Percentiles rank a stretch among this genome's conserved stretches.
Conservation (phyloP, 1,140 invertebrate genomes). For the Onthophagus taurus region DNA sequence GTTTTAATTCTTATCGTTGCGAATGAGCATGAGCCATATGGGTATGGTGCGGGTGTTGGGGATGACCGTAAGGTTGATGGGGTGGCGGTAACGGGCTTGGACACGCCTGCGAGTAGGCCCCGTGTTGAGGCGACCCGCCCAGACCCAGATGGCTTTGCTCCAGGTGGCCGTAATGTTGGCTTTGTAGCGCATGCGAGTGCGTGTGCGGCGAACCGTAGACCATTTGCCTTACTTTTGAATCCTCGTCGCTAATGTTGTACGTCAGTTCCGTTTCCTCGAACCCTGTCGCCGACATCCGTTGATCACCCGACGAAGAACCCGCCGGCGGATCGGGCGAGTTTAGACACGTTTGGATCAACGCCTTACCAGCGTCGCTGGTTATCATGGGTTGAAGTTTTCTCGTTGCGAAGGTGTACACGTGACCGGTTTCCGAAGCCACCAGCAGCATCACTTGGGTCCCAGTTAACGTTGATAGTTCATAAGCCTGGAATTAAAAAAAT, state of each 20-base stretch:
- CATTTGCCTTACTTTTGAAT: constrained; percentile 93
- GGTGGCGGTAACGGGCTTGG: constrained; percentile 49
- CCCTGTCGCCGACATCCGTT: constrained; percentile 95
- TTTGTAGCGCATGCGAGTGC: constrained; percentile 39
- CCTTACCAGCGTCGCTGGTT: constrained; percentile 95
- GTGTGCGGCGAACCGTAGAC: constrained; percentile 69
- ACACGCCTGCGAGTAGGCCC: constrained; percentile 46
- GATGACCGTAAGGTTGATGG: constrained; percentile 50
- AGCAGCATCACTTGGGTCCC: constrained; percentile 98
- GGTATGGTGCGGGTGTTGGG: constrained; percentile 49
- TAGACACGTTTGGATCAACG: constrained; percentile 96
- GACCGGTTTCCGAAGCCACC: constrained; percentile 92
- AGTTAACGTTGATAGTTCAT: constrained; percentile 96
- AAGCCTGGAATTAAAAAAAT: constrained; percentile 63
- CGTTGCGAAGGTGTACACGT: constrained; percentile 99
- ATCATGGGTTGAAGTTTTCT: constrained; percentile 99
- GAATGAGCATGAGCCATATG: constrained; percentile 49
- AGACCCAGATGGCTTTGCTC: constrained; percentile 36
- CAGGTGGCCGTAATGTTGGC: constrained; percentile 32
- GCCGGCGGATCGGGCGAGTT: constrained; percentile 93
- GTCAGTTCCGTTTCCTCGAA: constrained; percentile 98
- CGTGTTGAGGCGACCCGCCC: constrained; percentile 51
- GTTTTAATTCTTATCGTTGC: constrained; percentile 49
- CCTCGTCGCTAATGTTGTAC: constrained; percentile 90
- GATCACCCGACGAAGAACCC: constrained; percentile 58